phyloP scores from a whole-genome alignment of 1,140 invertebrate genomes.

The Brachionus paranguensis region DNA sequence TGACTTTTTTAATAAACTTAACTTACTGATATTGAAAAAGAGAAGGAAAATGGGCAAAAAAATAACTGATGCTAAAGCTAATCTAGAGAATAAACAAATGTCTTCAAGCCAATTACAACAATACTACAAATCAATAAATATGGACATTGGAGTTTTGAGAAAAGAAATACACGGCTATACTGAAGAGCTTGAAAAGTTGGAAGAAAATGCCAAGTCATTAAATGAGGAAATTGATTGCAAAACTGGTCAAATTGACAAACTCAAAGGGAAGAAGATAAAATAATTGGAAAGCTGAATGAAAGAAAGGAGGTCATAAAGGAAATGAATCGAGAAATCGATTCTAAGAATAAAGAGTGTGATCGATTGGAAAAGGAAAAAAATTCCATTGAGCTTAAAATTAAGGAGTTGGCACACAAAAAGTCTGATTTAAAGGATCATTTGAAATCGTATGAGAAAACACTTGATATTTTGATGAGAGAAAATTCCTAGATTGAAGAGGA shows the following conservation, averaged over 20 bases:
- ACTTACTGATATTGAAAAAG: conserved; percentile 66
- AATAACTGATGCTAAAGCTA: conserved; percentile 65
- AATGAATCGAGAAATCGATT: not conserved
- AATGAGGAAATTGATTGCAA: conserved; percentile 53
- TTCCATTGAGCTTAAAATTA: conserved; percentile 30
- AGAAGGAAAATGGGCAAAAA: conserved; percentile 47
- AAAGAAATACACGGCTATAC: conserved; percentile 65
- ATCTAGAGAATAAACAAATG: conserved; percentile 74
- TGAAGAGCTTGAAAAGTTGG: conserved; percentile 57
- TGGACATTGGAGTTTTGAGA: conserved; percentile 73
- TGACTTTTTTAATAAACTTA: no score
- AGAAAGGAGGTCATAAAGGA: not conserved
- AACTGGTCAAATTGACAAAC: conserved; percentile 58
- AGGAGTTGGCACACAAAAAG: conserved; percentile 3
- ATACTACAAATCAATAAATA: conserved; percentile 70
- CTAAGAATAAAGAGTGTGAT: conserved; percentile 22
- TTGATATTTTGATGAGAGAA: not conserved
- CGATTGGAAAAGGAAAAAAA: conserved; percentile 14
- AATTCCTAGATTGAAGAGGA: conserved; percentile 70
- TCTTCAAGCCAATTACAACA: conserved; percentile 48
- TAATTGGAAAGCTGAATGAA: not conserved
- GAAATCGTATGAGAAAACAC: not conserved
- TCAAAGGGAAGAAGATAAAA: conserved; percentile 55
- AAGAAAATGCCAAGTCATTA: conserved; percentile 43
- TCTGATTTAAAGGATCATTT: conserved; percentile 13